phyloP scores from a whole-genome alignment of 92 coral and sea anemone species.

The Montipora capitata region DNA sequence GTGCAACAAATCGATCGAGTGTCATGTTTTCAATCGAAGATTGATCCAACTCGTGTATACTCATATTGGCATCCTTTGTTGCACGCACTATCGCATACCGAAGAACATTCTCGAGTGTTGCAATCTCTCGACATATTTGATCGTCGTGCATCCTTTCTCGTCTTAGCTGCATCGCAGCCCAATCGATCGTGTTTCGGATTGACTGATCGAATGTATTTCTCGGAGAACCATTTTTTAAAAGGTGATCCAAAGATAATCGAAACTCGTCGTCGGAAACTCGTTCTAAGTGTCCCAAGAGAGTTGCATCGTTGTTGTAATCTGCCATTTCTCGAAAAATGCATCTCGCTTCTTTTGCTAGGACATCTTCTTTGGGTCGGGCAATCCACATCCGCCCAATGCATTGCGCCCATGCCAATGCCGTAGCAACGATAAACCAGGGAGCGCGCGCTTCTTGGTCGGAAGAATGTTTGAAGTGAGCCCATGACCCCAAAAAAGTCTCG shows the following conservation, averaged over 20 bases:
- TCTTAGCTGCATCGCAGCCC: no score
- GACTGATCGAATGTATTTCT: neutral
- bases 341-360: neutral
- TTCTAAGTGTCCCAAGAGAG: neutral
- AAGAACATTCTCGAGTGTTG: no score
- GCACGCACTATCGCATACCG: no score
- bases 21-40: no score
- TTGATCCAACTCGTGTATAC: no score
- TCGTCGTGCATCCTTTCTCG: no score
- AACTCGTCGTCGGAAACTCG: neutral
- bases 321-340: neutral
- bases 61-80: no score
- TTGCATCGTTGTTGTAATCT: neutral
- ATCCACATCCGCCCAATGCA: neutral
- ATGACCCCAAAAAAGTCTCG: neutral
- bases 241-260: neutral
- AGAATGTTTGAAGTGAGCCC: neutral
- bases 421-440: slow-evolving; percentile 6
- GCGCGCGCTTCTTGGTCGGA: neutral
- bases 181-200: neutral
- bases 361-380: neutral
- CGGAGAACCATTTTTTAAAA: neutral
- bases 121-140: no score
- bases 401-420: neutral
- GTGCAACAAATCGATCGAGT: neutral